Evolutionary conservation across 2,888 invertebrate genomes (phyloP).

Genomic region (Emesis russula): DNA sequence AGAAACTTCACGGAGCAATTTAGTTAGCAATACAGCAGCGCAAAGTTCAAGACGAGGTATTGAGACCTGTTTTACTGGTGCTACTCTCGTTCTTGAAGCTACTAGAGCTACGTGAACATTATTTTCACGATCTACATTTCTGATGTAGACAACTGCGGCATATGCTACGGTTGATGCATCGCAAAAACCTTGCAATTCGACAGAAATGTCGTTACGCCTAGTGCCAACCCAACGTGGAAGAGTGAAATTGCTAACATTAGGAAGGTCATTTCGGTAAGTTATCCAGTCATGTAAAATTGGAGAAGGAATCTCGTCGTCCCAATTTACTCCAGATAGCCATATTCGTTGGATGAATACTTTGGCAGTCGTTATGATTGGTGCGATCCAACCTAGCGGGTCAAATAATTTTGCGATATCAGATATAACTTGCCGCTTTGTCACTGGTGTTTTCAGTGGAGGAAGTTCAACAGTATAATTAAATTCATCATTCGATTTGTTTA

Average conservation of each 20-base stretch:
- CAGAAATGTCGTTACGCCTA: not conserved
- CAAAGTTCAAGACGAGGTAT: too few relatives aligned
- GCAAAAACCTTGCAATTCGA: not conserved
- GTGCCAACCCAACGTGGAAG: conserved; percentile 63
- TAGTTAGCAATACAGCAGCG: not conserved
- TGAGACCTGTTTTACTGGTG: too few relatives aligned
- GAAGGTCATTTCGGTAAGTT: conserved; percentile 24
- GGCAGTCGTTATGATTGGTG: too few relatives aligned
- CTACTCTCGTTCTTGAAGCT: too few relatives aligned
- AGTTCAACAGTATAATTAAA: too few relatives aligned
- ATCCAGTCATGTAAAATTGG: too few relatives aligned
- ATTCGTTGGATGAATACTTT: conserved; percentile 80
- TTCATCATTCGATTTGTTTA: too few relatives aligned
- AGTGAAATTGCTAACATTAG: conserved; percentile 16
- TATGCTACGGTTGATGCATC: conserved; percentile 70
- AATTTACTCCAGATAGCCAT: conserved; percentile 86
- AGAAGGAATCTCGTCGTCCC: conserved; percentile 53
- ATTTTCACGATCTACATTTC: too few relatives aligned
- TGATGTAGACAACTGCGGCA: conserved; percentile 42
- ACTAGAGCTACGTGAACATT: not conserved
- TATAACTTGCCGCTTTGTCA: too few relatives aligned
- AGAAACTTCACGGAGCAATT: not conserved
- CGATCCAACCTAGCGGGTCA: too few relatives aligned
- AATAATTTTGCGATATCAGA: too few relatives aligned
- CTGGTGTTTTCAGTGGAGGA: too few relatives aligned